Conservation (phyloP, 2,113 vertebrate species). For the Rhombomys opimus region DNA sequence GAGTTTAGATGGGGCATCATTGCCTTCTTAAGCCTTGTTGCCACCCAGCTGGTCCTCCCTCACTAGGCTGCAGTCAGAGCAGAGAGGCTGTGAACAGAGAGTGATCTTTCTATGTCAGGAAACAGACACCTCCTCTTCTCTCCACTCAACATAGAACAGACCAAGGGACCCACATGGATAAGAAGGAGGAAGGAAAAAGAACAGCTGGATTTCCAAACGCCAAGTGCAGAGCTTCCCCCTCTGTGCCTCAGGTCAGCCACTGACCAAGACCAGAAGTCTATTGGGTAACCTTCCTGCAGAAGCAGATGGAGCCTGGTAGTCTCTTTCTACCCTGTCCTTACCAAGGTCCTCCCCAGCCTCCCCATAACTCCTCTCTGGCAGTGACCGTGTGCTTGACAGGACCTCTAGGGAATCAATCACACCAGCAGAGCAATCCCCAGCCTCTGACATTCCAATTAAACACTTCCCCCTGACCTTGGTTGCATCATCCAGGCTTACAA, state of each 20-base stretch:
- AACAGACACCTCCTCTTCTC: neutral
- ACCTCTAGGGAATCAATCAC: constrained; percentile 61
- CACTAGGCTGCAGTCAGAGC: neutral
- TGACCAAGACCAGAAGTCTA: neutral
- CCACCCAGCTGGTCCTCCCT: neutral
- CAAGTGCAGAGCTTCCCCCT: neutral
- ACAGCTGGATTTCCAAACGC: neutral
- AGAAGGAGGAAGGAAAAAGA: neutral
- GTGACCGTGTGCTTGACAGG: constrained; percentile 19
- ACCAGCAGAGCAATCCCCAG: neutral
- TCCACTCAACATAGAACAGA: neutral
- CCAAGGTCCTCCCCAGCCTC: neutral
- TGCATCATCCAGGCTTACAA: constrained; percentile 62
- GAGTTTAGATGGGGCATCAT: fast-evolving
- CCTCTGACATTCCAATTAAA: constrained; percentile 76
- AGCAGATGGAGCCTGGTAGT: neutral
- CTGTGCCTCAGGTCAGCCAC: neutral
- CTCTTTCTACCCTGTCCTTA: neutral
- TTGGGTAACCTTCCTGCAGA: neutral
- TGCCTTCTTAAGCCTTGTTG: neutral
- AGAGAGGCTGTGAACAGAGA: too few relatives aligned
- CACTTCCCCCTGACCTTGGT: constrained; percentile 70
- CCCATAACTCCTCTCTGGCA: fast-evolving
- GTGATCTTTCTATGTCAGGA: neutral
- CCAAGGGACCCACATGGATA: neutral